Base-by-base conservation (phyloP, 2,797 vertebrate species). In the Mormyrus hasselquistii region DNA sequence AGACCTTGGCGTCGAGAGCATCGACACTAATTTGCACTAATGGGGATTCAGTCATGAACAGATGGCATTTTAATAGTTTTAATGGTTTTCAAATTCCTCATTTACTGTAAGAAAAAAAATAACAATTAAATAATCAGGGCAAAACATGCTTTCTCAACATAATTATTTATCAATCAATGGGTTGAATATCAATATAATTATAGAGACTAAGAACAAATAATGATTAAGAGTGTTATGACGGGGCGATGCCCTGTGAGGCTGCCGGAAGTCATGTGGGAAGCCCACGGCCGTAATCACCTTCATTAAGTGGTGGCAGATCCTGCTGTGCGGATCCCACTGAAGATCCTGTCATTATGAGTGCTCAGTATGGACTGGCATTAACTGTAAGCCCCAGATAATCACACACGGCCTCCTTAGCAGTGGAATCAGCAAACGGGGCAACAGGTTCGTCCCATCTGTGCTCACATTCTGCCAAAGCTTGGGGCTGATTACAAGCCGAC, bases 21-120 rank as follows among this genome's bases (percentile, higher is more conserved):
- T 96, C 93, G 87, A 88, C 84, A 93, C 91, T 89, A 82, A 93
- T 91, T 89, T 91, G 92, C 92, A 90, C 88, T 93, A 95, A 94
- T 94, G 89, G 89, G 92, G 89, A 94, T 95, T 93, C 94, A 95
- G 92, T 94, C 91, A 88, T 92, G 92, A 92, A 95, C 93, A 93
- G 93, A 94, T 94, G 91, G 90, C 90, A 89, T 90, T 91, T 92
- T 93, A 93, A 86, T 92, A 91, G 92, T 93, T 93, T 65, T 89
- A 50, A 84, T 84, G 82, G 44, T 79, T 82, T 82, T 82, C 41
- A 93, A 47, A 76, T 92, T 93, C 94, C 93, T 94, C 47, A 93
- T 94, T 96, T 95, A 94, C 89, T 88, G 93, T 89, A 93, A 92
- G 90, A 95, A 92, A 93, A 90, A 90, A 95, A 91, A 94, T 92